phyloP scores from a whole-genome alignment of 2,797 vertebrate species.

The Spinus pinus region DNA sequence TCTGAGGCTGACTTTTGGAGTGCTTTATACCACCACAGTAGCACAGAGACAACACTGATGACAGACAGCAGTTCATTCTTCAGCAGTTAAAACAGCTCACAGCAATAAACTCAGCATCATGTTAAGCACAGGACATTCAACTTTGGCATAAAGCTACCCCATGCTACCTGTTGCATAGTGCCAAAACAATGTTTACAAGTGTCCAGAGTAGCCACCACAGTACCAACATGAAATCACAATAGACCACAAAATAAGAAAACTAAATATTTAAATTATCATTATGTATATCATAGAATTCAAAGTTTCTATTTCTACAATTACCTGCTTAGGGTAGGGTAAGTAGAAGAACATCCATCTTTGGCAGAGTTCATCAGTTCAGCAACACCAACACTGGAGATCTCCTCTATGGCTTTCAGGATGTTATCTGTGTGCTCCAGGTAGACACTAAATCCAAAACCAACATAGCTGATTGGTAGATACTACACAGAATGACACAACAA shows the following conservation, averaged over 20 bases:
- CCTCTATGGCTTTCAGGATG: conserved; percentile 90
- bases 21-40: background rate
- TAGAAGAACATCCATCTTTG: conserved; percentile 85
- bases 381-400: conserved; percentile 86
- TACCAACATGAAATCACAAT: background rate
- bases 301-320: conserved; percentile 21
- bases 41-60: background rate
- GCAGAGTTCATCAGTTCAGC: conserved; percentile 82
- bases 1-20: background rate
- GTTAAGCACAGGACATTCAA: background rate
- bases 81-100: background rate
- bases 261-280: background rate
- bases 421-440: conserved; percentile 88
- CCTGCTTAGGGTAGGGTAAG: conserved; percentile 88
- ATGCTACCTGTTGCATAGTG: background rate
- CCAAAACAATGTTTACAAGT: background rate
- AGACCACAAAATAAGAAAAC: background rate
- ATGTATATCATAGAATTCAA: background rate
- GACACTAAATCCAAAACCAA: conserved; percentile 75
- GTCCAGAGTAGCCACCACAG: background rate
- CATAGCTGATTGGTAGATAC: background rate
- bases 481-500: background rate
- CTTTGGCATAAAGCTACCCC: background rate
- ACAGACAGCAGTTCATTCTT: background rate
- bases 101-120: background rate